Evolutionary conservation across 2,113 vertebrate species (phyloP).

Genomic region (Paratilapia polleni): DNA sequence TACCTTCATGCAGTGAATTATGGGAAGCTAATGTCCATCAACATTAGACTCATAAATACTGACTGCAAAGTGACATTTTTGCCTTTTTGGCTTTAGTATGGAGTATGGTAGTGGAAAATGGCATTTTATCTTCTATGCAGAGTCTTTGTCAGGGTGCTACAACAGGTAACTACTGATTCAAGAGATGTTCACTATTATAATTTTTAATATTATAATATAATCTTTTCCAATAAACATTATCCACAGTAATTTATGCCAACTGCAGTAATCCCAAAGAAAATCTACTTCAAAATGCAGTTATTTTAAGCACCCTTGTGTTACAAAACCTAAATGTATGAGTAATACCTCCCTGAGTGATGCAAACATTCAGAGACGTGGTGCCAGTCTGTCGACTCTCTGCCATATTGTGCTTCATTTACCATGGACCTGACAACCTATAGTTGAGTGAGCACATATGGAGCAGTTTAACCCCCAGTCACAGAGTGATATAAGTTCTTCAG

Average conservation of each 20-base stretch:
- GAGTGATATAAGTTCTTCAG: not conserved
- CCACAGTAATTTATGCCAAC: slow-evolving; percentile 1
- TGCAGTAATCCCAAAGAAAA: slow-evolving; percentile 4
- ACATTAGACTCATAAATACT: not conserved
- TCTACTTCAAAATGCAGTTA: slow-evolving; percentile 30
- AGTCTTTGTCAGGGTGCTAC: not conserved
- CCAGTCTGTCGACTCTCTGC: slow-evolving; percentile 21
- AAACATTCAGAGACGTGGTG: slow-evolving; percentile 16
- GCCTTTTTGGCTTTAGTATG: not conserved
- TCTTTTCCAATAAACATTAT: not conserved
- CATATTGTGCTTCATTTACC: not conserved
- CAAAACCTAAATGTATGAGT: slow-evolving; percentile 54
- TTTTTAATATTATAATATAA: not conserved
- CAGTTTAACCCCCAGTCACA: not conserved
- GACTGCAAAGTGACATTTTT: not conserved
- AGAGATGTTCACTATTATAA: not conserved
- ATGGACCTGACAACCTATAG: not conserved
- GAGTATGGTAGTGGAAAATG: rapidly evolving
- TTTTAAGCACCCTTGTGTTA: slow-evolving; percentile 48
- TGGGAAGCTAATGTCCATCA: not conserved
- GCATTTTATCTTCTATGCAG: rapidly evolving
- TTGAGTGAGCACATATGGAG: slow-evolving; percentile 19
- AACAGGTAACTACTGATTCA: not conserved
- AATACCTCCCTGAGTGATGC: slow-evolving; percentile 45
- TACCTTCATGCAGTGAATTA: not conserved